A percentile compares a stretch with the other conserved stretches of the same genome.
phyloP scores from a whole-genome alignment of 2,797 vertebrate genomes.

The Cirrhinus molitorella region DNA sequence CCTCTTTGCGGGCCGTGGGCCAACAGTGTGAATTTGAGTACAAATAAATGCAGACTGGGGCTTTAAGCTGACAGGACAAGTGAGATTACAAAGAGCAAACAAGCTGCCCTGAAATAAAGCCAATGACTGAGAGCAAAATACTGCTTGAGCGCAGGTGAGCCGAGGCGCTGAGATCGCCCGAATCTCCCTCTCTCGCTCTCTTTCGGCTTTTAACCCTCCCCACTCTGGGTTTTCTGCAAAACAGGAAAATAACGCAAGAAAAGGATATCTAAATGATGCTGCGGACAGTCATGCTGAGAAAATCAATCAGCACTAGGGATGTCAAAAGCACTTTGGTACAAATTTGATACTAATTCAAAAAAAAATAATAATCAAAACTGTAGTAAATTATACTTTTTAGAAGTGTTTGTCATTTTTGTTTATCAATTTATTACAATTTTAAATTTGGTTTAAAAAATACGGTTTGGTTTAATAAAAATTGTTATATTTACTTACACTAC shows the following conservation, averaged over 20 bases:
- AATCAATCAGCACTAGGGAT: constrained; percentile 41
- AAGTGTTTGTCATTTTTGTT: not conserved
- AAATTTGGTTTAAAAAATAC: too few species aligned
- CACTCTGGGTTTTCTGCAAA: constrained; percentile 86
- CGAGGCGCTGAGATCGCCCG: constrained; percentile 43
- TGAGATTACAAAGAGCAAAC: constrained; percentile 54
- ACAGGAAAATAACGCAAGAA: constrained; percentile 72
- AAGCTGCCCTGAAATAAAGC: constrained; percentile 55
- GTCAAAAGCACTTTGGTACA: constrained; percentile 7
- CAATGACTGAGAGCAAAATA: constrained; percentile 58
- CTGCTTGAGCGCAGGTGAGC: constrained; percentile 51
- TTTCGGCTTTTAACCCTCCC: constrained; percentile 86
- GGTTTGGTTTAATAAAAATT: not conserved
- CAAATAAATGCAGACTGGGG: constrained; percentile 38
- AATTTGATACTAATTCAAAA: constrained; percentile 25
- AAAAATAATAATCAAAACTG: not conserved
- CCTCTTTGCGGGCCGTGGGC: constrained; percentile 21
- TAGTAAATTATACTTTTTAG: not conserved
- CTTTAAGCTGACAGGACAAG: not conserved
- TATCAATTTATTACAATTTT: not conserved
- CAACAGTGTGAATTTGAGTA: constrained; percentile 32
- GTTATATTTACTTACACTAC: not conserved
- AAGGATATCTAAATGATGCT: constrained; percentile 47
- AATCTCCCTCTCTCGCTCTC: constrained; percentile 85
- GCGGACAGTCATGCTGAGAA: constrained; percentile 42